A percentile compares a stretch with the other conserved stretches of the same genome.
phyloP scores from a whole-genome alignment of 2,797 vertebrate genomes.

The Podargus strigoides region DNA sequence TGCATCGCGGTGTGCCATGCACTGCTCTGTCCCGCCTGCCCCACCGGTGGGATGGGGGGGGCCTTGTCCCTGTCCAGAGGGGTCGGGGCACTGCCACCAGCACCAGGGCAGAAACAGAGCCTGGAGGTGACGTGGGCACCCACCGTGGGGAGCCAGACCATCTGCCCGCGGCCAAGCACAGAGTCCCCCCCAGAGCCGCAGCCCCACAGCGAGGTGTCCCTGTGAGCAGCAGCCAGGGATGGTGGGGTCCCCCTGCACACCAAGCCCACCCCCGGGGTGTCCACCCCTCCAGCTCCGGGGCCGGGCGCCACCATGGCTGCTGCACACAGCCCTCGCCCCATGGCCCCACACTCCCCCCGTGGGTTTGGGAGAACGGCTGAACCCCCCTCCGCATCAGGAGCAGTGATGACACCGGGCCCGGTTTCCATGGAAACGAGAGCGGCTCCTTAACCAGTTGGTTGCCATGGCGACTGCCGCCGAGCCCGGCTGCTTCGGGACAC shows the following conservation, averaged over 20 bases:
- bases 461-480: slow-evolving; percentile 62
- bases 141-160: accelerated
- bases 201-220: no score
- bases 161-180: background rate
- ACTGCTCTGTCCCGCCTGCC: background rate
- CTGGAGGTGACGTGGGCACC: accelerated
- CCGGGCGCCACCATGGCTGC: no score
- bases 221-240: background rate
- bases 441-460: slow-evolving; percentile 70
- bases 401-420: background rate
- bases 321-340: background rate
- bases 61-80: background rate
- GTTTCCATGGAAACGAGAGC: slow-evolving; percentile 35
- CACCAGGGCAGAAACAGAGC: background rate
- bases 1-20: background rate
- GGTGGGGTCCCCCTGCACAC: background rate
- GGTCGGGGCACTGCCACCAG: background rate
- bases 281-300: no score
- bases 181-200: no score
- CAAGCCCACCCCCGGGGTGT: no score
- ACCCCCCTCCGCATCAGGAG: background rate
- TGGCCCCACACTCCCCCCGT: background rate
- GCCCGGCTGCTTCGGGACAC: background rate
- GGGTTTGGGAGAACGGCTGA: no score
- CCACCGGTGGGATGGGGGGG: no score